Base-by-base conservation (phyloP, 2,888 invertebrate species). In the Nipponacmea schrenckii region DNA sequence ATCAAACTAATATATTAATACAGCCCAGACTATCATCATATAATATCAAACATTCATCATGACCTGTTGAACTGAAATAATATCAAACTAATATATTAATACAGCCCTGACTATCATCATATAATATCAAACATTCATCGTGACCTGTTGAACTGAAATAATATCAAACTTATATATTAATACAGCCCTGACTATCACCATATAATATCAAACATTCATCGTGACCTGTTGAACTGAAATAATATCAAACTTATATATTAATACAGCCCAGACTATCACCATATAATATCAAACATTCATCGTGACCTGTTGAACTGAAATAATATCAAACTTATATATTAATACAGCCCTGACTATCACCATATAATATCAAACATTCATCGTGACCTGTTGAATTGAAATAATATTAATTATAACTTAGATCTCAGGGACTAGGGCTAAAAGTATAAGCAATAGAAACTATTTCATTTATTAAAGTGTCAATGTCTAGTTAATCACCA, bases 1-100 rank as follows among this genome's bases (percentile, higher is more conserved):
- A 31, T 31, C 31, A 77, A n/a, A 87, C 83, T 67, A 89, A 81
- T 73, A 89, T 89, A 75, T 89, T 89, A 63, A 89, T 82, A 77
- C 88, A 88, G 20, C 89, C 89, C 50, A 86, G 80, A 73, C 85
- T 87, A 79, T 89, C 89, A 45, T 89, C 89, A 81, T 82, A 89
- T 71, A 89, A 72, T 31, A 89, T 83, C 45, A 88, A 74, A 74
- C 88, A 88, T 71, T 88, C 86, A 78, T 89, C 89, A 74, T 82
- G 75, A 14, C 86, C 86, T 17, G 86, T 87, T 7, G 83, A 79
- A 77, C 88, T 88, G 83, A 12, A 81, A 73, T 31, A 31, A 31
- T 31, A 31, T 31, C 31, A 77, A n/a, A 87, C 83, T 67, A 89
- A 81, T 73, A 89, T 89, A 75, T 89, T 89, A 63, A 89, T 82